Evolutionary conservation across 2,888 invertebrate genomes (phyloP), one percentile per base, ranked within the genome.

Genomic region (Athalia rosae): DNA sequence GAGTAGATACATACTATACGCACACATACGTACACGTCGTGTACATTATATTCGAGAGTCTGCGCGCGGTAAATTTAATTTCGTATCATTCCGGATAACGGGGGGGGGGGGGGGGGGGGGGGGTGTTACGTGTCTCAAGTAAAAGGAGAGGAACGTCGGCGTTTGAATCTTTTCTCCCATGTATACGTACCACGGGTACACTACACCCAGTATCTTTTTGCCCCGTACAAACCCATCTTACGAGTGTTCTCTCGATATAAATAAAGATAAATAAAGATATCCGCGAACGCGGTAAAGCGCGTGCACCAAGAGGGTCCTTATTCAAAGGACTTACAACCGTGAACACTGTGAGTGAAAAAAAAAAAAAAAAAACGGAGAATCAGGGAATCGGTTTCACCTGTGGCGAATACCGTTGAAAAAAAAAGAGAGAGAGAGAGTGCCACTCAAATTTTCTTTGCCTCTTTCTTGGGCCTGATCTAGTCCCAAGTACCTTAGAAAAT

Each of bases 201-300:
- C 28, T 28, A 28, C 28, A 28, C 28, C 28, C 28, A 28, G 28
- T 28, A 28, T 53, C 67, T 48, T 48, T 15, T 4, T 48, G 67
- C 53, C 45, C n/a, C 43, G 53, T 28, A 67, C 13, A 45, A n/a
- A 53, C 50, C 15, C 41, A 53, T 67, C 67, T 50, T 28, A 53
- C 71, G 74, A 74, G 59, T 74, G 28, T 74, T 74, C 28, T 41
- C 74, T 28, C 28, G 28, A 28, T 28, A 28, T 28, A 28, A 28
- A 28, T 28, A n/a, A n/a, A n/a, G 71, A 71, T 71, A 71, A 71
- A 71, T 71, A 74, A 74, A 74, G 74, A 74, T 74, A 74, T 43
- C 74, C 74, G 74, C 74, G 74, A 62, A 28, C 48, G 61, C 47
- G 74, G 61, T 61, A 50, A 59, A 61, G 74, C 50, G 74, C 47